Percentiles rank a stretch among this genome's conserved stretches.
phyloP scores from a whole-genome alignment of 1,140 invertebrate species.

The Teleopsis dalmanni region DNA sequence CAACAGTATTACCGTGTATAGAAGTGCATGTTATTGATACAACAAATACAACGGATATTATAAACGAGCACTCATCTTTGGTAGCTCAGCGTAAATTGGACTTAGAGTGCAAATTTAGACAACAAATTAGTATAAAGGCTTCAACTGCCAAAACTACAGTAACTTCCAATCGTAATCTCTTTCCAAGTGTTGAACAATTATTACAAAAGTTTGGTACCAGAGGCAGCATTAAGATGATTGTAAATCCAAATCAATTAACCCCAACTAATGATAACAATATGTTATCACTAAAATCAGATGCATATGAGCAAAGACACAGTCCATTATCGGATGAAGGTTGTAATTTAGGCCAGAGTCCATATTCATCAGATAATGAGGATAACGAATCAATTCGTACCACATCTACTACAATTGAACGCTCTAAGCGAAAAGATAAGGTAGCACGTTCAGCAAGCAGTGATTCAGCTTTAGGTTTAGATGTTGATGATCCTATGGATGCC shows the following conservation, averaged over 20 bases:
- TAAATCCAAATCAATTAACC: conserved; percentile 3
- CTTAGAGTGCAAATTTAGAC: conserved; percentile 6
- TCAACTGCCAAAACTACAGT: neutral
- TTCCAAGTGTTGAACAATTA: conserved; percentile 11
- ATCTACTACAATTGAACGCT: conserved; percentile 1
- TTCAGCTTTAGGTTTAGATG: conserved; percentile 36
- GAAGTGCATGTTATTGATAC: neutral
- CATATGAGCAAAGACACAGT: conserved; percentile 21
- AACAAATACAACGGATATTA: too few species aligned
- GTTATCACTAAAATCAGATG: conserved; percentile 10
- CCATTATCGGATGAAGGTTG: conserved; percentile 38
- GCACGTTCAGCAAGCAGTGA: conserved; percentile 39
- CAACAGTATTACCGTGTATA: neutral
- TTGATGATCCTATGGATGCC: conserved; percentile 25
- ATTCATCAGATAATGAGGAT: conserved; percentile 35
- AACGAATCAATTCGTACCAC: conserved; percentile 12
- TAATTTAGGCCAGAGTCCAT: conserved; percentile 32
- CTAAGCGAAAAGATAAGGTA: conserved; percentile 27
- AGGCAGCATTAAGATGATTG: conserved; percentile 10
- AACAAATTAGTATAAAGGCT: neutral
- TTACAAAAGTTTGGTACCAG: conserved; percentile 2
- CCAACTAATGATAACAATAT: neutral
- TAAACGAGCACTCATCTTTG: neutral
- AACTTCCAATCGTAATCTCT: neutral
- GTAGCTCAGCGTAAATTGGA: conserved; percentile 10